Evolutionary conservation across 1,140 invertebrate genomes (phyloP).

Genomic region (Araneus ventricosus): DNA sequence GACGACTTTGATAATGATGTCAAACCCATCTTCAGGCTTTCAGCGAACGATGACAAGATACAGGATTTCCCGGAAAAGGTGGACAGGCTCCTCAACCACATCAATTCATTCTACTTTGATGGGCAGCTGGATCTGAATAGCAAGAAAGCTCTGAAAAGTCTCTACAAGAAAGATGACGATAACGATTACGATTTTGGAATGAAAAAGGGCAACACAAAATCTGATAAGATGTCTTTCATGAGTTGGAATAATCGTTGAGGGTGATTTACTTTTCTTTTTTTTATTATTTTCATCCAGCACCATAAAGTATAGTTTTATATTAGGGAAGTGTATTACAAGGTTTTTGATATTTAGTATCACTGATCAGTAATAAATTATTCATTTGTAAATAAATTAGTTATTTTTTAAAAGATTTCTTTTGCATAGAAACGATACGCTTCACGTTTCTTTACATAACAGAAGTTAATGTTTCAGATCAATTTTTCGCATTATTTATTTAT

Average conservation of each 20-base stretch:
- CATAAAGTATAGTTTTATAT: neutral
- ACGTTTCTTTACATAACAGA: too few species aligned
- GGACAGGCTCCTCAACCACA: constrained; percentile 80
- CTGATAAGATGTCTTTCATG: constrained; percentile 66
- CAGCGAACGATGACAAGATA: constrained; percentile 77
- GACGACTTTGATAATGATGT: constrained; percentile 66
- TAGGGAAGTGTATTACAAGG: neutral
- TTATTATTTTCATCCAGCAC: neutral
- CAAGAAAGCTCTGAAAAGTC: constrained; percentile 77
- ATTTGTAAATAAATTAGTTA: neutral
- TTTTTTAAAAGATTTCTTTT: neutral
- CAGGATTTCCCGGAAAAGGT: constrained; percentile 80
- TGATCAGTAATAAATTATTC: neutral
- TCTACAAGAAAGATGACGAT: constrained; percentile 72
- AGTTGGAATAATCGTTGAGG: constrained; percentile 58
- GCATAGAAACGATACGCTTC: neutral
- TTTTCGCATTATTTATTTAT: too few species aligned
- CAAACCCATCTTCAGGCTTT: constrained; percentile 51
- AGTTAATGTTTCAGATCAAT: too few species aligned
- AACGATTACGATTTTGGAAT: constrained; percentile 71
- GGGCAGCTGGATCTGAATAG: constrained; percentile 78
- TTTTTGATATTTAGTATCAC: neutral
- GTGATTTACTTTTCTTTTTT: neutral
- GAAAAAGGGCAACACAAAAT: constrained; percentile 7
- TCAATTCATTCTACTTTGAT: constrained; percentile 81